Conservation (phyloP, 2,888 invertebrate species). For the Alloplasta piceator region DNA sequence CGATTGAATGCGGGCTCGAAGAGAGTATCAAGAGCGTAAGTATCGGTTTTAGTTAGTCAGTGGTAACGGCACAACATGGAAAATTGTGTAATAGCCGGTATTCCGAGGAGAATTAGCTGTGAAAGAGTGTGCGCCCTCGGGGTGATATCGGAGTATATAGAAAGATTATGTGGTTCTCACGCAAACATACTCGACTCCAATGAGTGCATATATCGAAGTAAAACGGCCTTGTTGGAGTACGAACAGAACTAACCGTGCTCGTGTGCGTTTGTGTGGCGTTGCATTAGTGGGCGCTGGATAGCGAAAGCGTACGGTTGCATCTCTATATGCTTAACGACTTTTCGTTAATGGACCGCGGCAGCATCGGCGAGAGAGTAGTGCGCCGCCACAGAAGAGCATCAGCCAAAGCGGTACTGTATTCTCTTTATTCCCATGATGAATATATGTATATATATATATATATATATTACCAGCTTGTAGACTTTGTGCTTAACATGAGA, state of each 20-base stretch:
- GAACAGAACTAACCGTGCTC: constrained; percentile 48
- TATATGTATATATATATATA: background rate
- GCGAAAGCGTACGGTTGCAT: constrained; percentile 18
- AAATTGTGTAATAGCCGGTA: background rate
- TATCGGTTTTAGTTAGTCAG: no score
- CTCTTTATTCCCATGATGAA: background rate
- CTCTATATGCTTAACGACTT: constrained; percentile 50
- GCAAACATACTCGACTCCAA: constrained; percentile 54
- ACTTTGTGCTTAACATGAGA: constrained; percentile 36
- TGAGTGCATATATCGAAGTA: constrained; percentile 68
- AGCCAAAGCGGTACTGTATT: background rate
- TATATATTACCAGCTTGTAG: constrained; percentile 16
- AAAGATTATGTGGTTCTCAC: background rate
- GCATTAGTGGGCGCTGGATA: constrained; percentile 61
- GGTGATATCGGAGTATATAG: no score
- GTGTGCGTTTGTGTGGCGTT: constrained; percentile 4
- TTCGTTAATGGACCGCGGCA: constrained; percentile 62
- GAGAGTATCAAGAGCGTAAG: no score
- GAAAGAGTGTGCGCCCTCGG: background rate
- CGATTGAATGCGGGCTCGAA: no score
- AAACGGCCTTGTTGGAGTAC: constrained; percentile 50
- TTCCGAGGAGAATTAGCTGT: background rate
- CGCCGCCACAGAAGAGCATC: constrained; percentile 32
- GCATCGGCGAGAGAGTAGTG: constrained; percentile 62
- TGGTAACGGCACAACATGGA: background rate